Evolutionary conservation across 2,888 invertebrate species (phyloP).

Genomic region (Drosophila mercatorum): DNA sequence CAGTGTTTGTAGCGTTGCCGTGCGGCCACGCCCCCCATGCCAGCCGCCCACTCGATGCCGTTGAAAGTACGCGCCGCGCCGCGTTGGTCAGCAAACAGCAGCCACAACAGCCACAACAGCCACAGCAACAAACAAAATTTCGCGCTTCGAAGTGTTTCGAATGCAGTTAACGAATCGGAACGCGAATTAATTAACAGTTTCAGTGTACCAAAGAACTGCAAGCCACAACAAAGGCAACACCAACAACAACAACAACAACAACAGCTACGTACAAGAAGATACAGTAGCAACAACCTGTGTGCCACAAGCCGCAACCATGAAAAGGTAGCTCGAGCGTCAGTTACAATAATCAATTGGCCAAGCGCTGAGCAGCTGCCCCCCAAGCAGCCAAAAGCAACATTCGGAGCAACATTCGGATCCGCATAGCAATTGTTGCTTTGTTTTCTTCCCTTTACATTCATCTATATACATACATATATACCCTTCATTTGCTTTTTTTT

Average conservation of each 20-base stretch:
- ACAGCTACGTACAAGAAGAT: constrained; percentile 19
- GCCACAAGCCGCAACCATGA: constrained; percentile 76
- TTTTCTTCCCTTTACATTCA: constrained; percentile 20
- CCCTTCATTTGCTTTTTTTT: not conserved
- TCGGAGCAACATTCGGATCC: constrained; percentile 26
- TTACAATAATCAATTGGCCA: constrained; percentile 74
- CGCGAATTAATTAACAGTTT: constrained; percentile 79
- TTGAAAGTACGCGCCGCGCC: constrained; percentile 47
- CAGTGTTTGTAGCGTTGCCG: constrained; percentile 44
- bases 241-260: constrained; percentile 17
- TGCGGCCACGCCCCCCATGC: constrained; percentile 50
- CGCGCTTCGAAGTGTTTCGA: constrained; percentile 79
- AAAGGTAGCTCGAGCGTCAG: constrained; percentile 78
- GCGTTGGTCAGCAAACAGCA: constrained; percentile 43
- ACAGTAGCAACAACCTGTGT: constrained; percentile 40
- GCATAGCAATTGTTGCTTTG: constrained; percentile 32
- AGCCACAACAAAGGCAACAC: constrained; percentile 39
- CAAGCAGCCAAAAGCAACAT: constrained; percentile 5
- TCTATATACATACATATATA: not conserved
- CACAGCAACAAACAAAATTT: constrained; percentile 61
- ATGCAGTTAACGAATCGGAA: constrained; percentile 82
- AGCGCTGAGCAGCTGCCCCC: constrained; percentile 51
- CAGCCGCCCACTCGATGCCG: constrained; percentile 42
- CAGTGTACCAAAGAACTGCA: constrained; percentile 77
- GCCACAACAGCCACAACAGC: constrained; percentile 1